These are phyloP conservation scores for Thyatira batis DNA, from an alignment of 2,888 invertebrate genomes.

Conservation along the genomic window DNA sequence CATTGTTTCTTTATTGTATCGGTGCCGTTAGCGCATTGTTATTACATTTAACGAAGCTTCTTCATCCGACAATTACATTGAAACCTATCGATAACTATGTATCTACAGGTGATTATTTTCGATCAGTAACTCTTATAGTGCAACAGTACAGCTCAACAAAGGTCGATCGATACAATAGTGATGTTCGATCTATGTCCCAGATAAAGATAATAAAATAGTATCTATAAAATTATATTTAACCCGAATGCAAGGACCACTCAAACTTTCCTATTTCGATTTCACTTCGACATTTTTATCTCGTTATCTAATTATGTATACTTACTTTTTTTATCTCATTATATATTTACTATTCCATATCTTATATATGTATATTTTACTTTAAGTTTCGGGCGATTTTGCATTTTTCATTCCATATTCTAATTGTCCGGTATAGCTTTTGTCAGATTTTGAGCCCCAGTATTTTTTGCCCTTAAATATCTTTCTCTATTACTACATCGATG, in stretches of 20 bases:
- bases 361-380: constrained; percentile 45
- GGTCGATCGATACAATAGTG: constrained; percentile 16
- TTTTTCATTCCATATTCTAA: constrained; percentile 48
- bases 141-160: constrained; percentile 14
- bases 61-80: constrained; percentile 50
- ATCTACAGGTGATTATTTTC: constrained; percentile 14
- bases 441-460: constrained; percentile 53
- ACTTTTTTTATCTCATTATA: constrained; percentile 14
- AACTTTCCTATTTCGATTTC: constrained; percentile 83
- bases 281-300: constrained; percentile 47
- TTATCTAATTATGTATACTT: constrained; percentile 46
- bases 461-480: constrained; percentile 59
- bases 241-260: constrained; percentile 90
- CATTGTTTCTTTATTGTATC: constrained; percentile 68
- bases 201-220: constrained; percentile 15
- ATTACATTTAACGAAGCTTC: constrained; percentile 57
- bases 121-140: constrained; percentile 5
- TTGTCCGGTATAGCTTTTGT: constrained; percentile 63
- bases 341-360: constrained; percentile 44
- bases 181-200: constrained; percentile 26
- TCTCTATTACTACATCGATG: constrained; percentile 72
- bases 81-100: constrained; percentile 16
- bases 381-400: constrained; percentile 56
- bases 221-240: constrained; percentile 41
- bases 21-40: constrained; percentile 66